phyloP scores from a whole-genome alignment of 2,888 invertebrate genomes.

The Dorcus parallelipipedus region DNA sequence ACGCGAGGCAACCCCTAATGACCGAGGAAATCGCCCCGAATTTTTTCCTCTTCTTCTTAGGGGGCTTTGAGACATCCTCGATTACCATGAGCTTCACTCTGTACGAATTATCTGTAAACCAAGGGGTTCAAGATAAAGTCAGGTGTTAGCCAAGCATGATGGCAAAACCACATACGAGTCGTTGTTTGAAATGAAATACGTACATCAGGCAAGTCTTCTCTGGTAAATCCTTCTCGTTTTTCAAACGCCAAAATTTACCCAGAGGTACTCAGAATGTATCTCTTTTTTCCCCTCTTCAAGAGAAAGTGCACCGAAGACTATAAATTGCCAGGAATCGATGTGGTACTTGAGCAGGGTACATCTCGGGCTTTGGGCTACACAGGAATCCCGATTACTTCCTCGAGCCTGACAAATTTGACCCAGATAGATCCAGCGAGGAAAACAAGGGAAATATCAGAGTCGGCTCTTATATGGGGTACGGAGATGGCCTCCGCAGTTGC shows the following conservation, averaged over 20 bases:
- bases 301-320: constrained; percentile 28
- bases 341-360: constrained; percentile 38
- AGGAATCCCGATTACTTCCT: constrained; percentile 35
- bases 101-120: constrained; percentile 43
- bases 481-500: constrained; percentile 35
- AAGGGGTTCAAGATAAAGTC: constrained; percentile 44
- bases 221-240: constrained; percentile 26
- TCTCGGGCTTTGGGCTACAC: constrained; percentile 35
- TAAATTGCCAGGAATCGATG: constrained; percentile 36
- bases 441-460: constrained; percentile 24
- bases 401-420: constrained; percentile 32
- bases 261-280: constrained; percentile 44
- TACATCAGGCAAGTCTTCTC: constrained; percentile 44
- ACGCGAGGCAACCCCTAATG: constrained; percentile 10
- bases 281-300: constrained; percentile 32
- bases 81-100: constrained; percentile 41
- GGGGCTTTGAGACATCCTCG: constrained; percentile 50
- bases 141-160: constrained; percentile 34
- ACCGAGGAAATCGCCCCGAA: constrained; percentile 38
- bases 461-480: constrained; percentile 33
- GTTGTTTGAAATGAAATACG: constrained; percentile 46
- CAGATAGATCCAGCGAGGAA: constrained; percentile 33
- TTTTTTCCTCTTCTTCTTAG: constrained; percentile 46
- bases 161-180: constrained; percentile 44
- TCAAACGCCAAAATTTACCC: constrained; percentile 9